Evolutionary conservation across 2,113 vertebrate genomes (phyloP), one percentile per base, ranked within the genome.

Genomic region (Octodon degus): DNA sequence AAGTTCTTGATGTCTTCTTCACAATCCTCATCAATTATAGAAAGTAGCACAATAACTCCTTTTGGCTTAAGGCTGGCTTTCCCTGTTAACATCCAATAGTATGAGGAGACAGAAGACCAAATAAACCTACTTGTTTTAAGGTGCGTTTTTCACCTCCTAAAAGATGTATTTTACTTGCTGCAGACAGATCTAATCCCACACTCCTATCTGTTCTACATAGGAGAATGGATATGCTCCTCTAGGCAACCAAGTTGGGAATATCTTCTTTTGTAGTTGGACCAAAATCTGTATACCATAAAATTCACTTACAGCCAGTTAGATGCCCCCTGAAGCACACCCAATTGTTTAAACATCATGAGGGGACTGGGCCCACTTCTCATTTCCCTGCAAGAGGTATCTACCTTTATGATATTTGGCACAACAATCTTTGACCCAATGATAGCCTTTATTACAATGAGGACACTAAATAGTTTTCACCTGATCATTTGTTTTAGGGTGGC

Each of bases 271-370:
- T 68, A 34, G 14, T 34, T 68, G 13, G 30, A 14, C 32, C 67
- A 17, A 5, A 67, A 10, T 68, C 67, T 34, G 14, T 34, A 16
- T 32, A 68, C 14, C 8, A 5, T 70, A 19, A 6, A 8, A n/a
- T n/a, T 70, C 34, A 68, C 32, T n/a, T n/a, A 70, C 34, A 17
- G 16, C 30, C 30, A 70, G 16, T 19, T 70, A 34, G 32, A 14
- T 14, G 1, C 30, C 32, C 3, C 34, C 32, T 19, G 67, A 70
- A n/a, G 5, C 19, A 1, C 5, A 2, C 32, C 6, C 32, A 30
- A n/a, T 70, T n/a, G 16, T 70, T 70, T 70, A 32, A 70, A n/a
- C 16, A 16, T 16, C 34, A 70, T 70, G 34, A n/a, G 16, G 34
- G 34, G 32, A 19, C 34, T 17, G 14, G 32, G 16, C 16, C 16